These are phyloP conservation scores for Vombatus ursinus DNA, from an alignment of 2,113 vertebrate genomes.

Conservation along the genomic window DNA sequence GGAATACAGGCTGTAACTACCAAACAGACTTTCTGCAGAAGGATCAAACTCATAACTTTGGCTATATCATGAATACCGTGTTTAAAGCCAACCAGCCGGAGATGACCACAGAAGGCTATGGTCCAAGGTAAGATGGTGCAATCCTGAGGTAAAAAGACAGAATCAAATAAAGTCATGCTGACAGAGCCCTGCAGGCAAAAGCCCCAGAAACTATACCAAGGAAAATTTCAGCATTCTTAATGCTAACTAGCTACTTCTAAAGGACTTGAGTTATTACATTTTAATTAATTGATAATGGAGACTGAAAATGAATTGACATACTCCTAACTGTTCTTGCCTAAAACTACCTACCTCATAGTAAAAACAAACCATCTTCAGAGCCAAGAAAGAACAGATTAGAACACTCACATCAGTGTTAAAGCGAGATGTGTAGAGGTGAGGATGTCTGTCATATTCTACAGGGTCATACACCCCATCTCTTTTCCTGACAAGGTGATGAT, in stretches of 20 bases:
- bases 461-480: slow-evolving; percentile 93
- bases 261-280: not conserved
- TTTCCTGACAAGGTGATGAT: slow-evolving; percentile 96
- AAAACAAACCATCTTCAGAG: slow-evolving; percentile 16
- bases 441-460: slow-evolving; percentile 93
- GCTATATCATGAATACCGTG: not conserved
- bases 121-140: not conserved
- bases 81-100: slow-evolving; percentile 6
- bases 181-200: not conserved
- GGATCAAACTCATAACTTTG: not conserved
- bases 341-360: not conserved
- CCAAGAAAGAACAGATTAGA: slow-evolving; percentile 6
- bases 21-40: not conserved
- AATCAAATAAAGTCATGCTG: not conserved
- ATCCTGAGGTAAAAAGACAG: slow-evolving; percentile 19
- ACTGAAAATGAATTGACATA: not conserved
- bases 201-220: not conserved
- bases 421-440: slow-evolving; percentile 93
- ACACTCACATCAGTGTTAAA: slow-evolving; percentile 94
- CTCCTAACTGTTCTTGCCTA: not conserved
- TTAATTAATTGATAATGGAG: not conserved
- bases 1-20: not conserved
- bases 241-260: not conserved
- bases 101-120: not conserved
- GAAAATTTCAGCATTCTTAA: not conserved